Conservation (phyloP, 37 sponge, comb jelly and placozoan species). For the Tethya wilhelma region DNA sequence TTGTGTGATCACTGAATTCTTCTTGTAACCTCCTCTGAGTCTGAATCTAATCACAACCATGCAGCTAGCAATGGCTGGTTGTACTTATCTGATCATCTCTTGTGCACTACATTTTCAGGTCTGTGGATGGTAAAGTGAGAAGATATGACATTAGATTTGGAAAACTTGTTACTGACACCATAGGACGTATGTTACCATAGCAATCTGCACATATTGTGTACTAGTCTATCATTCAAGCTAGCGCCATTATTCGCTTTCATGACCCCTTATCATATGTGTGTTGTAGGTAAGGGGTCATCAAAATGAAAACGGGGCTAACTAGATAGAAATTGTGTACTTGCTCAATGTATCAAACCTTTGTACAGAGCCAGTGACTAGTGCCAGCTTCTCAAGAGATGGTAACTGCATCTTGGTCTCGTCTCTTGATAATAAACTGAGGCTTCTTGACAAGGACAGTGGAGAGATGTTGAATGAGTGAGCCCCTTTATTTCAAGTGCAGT, state of each 20-base stretch:
- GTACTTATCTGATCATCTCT: too few relatives aligned
- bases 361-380: slow-evolving; percentile 84
- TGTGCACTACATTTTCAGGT: slow-evolving; percentile 55
- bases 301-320: background rate
- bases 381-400: slow-evolving; percentile 80
- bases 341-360: background rate
- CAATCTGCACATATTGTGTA: background rate
- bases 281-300: background rate
- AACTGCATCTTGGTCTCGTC: slow-evolving; percentile 80
- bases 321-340: background rate
- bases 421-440: slow-evolving; percentile 77
- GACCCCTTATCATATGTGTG: background rate
- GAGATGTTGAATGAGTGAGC: slow-evolving; percentile 77
- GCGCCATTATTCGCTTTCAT: background rate
- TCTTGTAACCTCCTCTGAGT: too few relatives aligned
- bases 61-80: too few relatives aligned
- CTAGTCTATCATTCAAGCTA: background rate
- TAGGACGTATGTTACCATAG: slow-evolving; percentile 61
- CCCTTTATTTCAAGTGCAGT: too few relatives aligned
- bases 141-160: slow-evolving; percentile 87
- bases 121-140: slow-evolving; percentile 81
- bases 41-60: too few relatives aligned
- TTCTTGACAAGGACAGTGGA: slow-evolving; percentile 90
- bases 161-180: slow-evolving; percentile 64
- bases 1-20: too few relatives aligned